Conservation (phyloP, 2,113 vertebrate genomes). For the Brevimyrus niger region DNA sequence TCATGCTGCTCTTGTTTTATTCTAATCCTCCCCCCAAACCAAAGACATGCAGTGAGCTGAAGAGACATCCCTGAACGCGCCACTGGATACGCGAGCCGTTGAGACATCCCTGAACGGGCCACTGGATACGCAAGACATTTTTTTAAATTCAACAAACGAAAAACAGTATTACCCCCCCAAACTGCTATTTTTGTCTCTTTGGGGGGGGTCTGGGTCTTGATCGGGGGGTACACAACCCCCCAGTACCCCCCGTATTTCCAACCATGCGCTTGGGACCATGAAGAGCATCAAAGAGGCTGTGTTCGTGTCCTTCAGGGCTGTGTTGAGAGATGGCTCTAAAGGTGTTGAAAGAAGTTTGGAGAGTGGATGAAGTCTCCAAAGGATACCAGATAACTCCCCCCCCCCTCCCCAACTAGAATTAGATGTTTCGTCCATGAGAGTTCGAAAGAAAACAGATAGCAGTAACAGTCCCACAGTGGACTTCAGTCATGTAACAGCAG, state of each 20-base stretch:
- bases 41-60: background rate
- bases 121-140: too few species aligned
- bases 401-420: background rate
- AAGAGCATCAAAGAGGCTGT: background rate
- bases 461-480: background rate
- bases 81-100: too few species aligned
- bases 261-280: too few species aligned
- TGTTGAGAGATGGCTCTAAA: background rate
- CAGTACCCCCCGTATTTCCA: too few species aligned
- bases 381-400: background rate
- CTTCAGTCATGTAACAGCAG: background rate
- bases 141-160: too few species aligned
- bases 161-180: too few species aligned
- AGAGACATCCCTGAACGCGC: too few species aligned
- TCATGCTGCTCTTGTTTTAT: background rate
- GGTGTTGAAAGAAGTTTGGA: background rate
- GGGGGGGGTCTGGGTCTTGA: too few species aligned
- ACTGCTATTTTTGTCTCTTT: too few species aligned
- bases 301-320: too few species aligned
- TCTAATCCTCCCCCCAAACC: background rate
- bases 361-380: background rate
- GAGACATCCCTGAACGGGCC: too few species aligned
- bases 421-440: background rate
- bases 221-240: too few species aligned
- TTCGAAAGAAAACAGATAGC: background rate